Conservation (phyloP, 1,140 invertebrate genomes). For the Drosophila elegans region DNA sequence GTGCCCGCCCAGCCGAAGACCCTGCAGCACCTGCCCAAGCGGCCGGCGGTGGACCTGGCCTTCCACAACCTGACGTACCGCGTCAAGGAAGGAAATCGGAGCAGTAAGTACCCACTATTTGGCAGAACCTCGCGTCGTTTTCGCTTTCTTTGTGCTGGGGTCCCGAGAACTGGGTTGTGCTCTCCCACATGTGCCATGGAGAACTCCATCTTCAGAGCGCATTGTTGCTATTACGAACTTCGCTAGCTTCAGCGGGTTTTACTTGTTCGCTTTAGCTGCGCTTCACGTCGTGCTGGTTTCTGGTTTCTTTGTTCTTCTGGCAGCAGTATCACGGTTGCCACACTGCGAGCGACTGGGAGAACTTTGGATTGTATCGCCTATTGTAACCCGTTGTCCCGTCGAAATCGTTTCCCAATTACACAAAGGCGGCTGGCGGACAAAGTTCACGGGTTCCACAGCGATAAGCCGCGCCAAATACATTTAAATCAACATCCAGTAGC, state of each 20-base stretch:
- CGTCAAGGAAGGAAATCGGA: slow-evolving; percentile 92
- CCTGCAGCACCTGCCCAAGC: slow-evolving; percentile 92
- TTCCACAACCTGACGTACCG: slow-evolving; percentile 94
- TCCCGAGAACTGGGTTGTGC: background rate
- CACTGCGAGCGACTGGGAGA: slow-evolving; percentile 31
- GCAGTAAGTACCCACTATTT: slow-evolving; percentile 88
- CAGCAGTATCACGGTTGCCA: slow-evolving; percentile 53
- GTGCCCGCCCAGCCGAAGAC: slow-evolving; percentile 90
- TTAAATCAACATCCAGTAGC: slow-evolving; percentile 3
- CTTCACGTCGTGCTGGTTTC: slow-evolving; percentile 56
- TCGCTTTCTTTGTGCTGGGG: slow-evolving; percentile 24
- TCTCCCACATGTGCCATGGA: slow-evolving; percentile 17
- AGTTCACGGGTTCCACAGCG: slow-evolving; percentile 18
- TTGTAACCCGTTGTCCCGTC: slow-evolving; percentile 4
- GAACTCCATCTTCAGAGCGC: slow-evolving; percentile 13
- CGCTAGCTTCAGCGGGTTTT: slow-evolving; percentile 51
- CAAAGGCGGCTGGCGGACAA: slow-evolving; percentile 20
- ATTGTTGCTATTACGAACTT: slow-evolving; percentile 34
- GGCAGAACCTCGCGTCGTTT: slow-evolving; percentile 9
- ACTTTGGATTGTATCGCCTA: slow-evolving; percentile 14
- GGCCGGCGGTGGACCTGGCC: slow-evolving; percentile 94
- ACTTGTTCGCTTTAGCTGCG: slow-evolving; percentile 53
- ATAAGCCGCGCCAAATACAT: slow-evolving; percentile 24
- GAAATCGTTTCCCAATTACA: slow-evolving; percentile 10
- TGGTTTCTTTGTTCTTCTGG: slow-evolving; percentile 74